Conservation (phyloP, 2,888 invertebrate genomes). For the Drosophila falleni region DNA sequence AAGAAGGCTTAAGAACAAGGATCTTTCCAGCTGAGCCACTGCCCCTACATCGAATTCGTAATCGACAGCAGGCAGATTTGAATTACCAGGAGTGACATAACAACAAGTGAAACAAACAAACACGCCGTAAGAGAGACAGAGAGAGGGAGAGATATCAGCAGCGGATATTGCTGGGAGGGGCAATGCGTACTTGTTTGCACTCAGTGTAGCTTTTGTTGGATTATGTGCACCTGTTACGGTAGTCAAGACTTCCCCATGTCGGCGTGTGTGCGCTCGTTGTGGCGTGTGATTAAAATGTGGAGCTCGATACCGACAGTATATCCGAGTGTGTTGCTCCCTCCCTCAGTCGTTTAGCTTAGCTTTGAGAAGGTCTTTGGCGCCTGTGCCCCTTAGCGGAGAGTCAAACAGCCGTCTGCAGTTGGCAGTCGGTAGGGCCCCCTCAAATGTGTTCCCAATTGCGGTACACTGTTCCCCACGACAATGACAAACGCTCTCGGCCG, state of each 20-base stretch:
- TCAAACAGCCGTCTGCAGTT: neutral
- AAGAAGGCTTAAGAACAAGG: neutral
- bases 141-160: constrained; percentile 21
- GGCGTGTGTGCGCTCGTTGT: constrained; percentile 76
- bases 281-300: constrained; percentile 57
- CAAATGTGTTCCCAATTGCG: constrained; percentile 51
- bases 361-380: constrained; percentile 70
- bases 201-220: neutral
- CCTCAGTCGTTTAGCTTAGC: constrained; percentile 20
- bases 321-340: constrained; percentile 2
- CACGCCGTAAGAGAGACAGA: neutral
- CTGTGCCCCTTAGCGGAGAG: constrained; percentile 51
- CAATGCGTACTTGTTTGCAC: constrained; percentile 16
- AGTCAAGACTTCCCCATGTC: constrained; percentile 85
- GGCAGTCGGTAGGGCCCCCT: constrained; percentile 14
- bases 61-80: constrained; percentile 13
- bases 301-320: constrained; percentile 27
- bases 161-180: constrained; percentile 42
- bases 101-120: constrained; percentile 6
- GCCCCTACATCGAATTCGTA: constrained; percentile 10
- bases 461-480: constrained; percentile 55
- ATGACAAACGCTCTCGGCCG: constrained; percentile 28
- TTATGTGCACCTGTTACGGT: constrained; percentile 81
- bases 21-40: constrained; percentile 32
- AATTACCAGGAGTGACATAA: constrained; percentile 27